Base-by-base conservation (phyloP, 1,140 invertebrate genomes). In the Neodiprion pinetum region DNA sequence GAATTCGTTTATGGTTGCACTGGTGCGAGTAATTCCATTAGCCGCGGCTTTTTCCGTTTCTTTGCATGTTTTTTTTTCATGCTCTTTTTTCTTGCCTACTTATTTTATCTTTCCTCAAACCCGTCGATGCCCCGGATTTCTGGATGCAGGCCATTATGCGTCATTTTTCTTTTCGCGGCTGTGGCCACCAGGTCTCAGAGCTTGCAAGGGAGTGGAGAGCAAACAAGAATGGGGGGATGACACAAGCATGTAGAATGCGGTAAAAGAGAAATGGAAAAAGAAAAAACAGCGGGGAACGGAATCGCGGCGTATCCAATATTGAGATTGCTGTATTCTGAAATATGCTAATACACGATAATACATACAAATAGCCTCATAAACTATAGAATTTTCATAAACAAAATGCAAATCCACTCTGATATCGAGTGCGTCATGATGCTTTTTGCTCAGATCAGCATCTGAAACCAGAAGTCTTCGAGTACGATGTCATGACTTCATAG, bases 361-460 rank as follows among this genome's bases (percentile, higher is more conserved):
- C 86, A 89, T 88, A 89, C 86, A 82, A 89, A 89, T 89, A 86
- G 81, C 80, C 80, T 85, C 85, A 88, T 88, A 88, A 88, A 88
- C 87, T 88, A 88, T 88, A 88, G 87, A 88, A 88, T 88, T 88
- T 88, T 88, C 87, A 88, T 88, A 88, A 88, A 87, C 81, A 81
- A 87, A 84, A 88, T 88, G 87, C 87, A 88, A 88, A 88, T 88
- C 28, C 28, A 80, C 80, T 80, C 78, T 83, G 85, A 86, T 88
- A 88, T 88, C 86, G 86, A 86, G 80, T 84, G 77, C 74, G 80
- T 81, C 68, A 70, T 74, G 48, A 48, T 61, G 53, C n/a, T 61
- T 61, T 61, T 61, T 17, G 9, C 53, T 14, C 4, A 17, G 53
- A 61, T 40, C 28, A 40, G 28, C 28, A 40, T 40, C 28, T 40